These are phyloP conservation scores for Vultur gryphus DNA, from an alignment of 2,797 vertebrate species.

Conservation along the genomic window DNA sequence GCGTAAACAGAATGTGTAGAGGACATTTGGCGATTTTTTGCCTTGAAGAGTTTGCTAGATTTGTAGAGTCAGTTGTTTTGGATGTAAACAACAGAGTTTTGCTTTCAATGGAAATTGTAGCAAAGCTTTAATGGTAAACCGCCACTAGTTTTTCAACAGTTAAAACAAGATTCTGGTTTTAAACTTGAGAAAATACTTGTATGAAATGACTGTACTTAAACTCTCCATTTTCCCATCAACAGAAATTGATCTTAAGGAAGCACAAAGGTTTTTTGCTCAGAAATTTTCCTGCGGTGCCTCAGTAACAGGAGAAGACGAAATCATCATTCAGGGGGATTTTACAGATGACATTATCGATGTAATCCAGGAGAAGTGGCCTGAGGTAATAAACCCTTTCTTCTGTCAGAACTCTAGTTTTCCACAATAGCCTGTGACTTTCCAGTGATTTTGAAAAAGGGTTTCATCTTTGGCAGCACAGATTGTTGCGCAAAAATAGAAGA, in stretches of 20 bases:
- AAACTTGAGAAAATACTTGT: not conserved
- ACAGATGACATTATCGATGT: slow-evolving; percentile 98
- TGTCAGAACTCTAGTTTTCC: not conserved
- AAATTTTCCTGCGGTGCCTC: slow-evolving; percentile 99
- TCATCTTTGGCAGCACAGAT: not conserved
- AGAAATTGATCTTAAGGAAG: slow-evolving; percentile 99
- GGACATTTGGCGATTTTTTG: not conserved
- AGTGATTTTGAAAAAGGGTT: not conserved
- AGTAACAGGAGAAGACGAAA: slow-evolving; percentile 96
- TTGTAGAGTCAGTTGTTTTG: not conserved
- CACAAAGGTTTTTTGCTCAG: slow-evolving; percentile 98
- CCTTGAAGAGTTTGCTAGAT: not conserved
- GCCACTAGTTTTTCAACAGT: not conserved
- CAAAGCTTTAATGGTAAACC: not conserved
- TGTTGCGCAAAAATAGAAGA: not conserved
- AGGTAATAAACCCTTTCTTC: slow-evolving; percentile 75
- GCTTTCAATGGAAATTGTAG: not conserved
- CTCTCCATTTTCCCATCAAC: not conserved
- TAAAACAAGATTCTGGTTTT: not conserved
- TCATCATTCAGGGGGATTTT: slow-evolving; percentile 99
- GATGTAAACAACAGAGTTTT: not conserved
- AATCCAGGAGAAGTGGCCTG: slow-evolving; percentile 98
- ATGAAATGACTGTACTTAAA: not conserved
- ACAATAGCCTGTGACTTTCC: not conserved
- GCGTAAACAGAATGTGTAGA: fast-evolving